A percentile compares a stretch with the other conserved stretches of the same genome.
phyloP scores from a whole-genome alignment of 2,113 vertebrate genomes.

The Ptyas mucosa region DNA sequence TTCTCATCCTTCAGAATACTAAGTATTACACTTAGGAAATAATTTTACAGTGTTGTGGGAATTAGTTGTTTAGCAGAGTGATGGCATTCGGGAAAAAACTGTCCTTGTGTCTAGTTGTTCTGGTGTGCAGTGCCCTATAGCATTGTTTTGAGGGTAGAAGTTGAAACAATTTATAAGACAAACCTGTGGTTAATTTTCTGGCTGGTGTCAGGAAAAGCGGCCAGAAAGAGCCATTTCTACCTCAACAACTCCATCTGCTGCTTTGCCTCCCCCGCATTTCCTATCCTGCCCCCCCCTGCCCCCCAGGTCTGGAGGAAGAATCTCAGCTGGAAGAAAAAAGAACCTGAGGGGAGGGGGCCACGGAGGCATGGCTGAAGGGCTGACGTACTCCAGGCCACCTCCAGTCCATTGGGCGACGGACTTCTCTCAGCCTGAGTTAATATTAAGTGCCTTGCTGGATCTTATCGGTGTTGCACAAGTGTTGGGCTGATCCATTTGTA shows the following conservation, averaged over 20 bases:
- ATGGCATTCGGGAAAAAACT: no score
- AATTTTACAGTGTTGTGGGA: no score
- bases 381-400: not conserved
- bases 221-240: not conserved
- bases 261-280: not conserved
- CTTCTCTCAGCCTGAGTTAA: not conserved
- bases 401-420: not conserved
- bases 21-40: no score
- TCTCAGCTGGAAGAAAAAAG: not conserved
- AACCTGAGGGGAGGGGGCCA: not conserved
- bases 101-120: no score
- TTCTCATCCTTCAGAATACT: no score
- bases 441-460: not conserved
- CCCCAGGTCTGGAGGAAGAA: not conserved
- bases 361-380: not conserved
- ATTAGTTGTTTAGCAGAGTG: no score
- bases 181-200: not conserved
- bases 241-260: not conserved
- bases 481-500: not conserved
- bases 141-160: no score
- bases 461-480: not conserved
- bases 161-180: no score
- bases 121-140: no score
- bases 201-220: not conserved
- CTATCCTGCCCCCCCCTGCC: not conserved